Base-by-base conservation (phyloP, 2,797 vertebrate genomes). In the Diceros bicornis region DNA sequence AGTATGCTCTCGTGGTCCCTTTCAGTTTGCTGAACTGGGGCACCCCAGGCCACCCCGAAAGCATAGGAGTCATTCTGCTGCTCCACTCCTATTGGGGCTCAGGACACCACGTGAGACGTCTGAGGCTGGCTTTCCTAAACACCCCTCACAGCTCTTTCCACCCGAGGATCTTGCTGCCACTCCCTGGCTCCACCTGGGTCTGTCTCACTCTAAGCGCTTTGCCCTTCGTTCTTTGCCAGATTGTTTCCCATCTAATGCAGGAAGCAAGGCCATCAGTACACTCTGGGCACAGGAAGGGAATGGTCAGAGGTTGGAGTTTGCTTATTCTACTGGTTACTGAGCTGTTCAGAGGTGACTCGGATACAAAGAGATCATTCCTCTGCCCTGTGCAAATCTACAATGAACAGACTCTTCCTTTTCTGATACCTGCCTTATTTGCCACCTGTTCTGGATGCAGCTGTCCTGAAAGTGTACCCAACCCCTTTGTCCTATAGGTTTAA, bases 51-150 rank as follows among this genome's bases (percentile, higher is more conserved):
- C 14, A 55, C 16, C 37, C 44, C 34, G 34, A 47, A 44, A 57
- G 11, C 34, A 4, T 2, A 8, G 64, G 7, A 7, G 55, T 55
- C 71, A 29, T 55, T 52, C 59, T 66, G 7, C 12, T 21, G 1
- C 34, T 64, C 10, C 0, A 3, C 34, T 95, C 57, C 13, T 50
- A 0, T 6, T 13, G 68, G 52, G 17, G 12, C 82, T 61, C 10
- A 17, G 47, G 25, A n/a, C 0, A 0, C 61, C 25, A 11, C 2
- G 0, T 8, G 47, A 71, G 21, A 41, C 4, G 17, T 44, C 66
- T 1, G 55, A 68, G 55, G 23, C n/a, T 32, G 9, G 11, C 11
- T 68, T 57, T 83, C 44, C 89, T 11, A 25, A 62, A 11, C 57
- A 25, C n/a, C 59, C 29, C 10, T 68, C 1, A 1, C 6, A 7